Base-by-base conservation (phyloP, 2,888 invertebrate genomes). In the Brenthis hecate region DNA sequence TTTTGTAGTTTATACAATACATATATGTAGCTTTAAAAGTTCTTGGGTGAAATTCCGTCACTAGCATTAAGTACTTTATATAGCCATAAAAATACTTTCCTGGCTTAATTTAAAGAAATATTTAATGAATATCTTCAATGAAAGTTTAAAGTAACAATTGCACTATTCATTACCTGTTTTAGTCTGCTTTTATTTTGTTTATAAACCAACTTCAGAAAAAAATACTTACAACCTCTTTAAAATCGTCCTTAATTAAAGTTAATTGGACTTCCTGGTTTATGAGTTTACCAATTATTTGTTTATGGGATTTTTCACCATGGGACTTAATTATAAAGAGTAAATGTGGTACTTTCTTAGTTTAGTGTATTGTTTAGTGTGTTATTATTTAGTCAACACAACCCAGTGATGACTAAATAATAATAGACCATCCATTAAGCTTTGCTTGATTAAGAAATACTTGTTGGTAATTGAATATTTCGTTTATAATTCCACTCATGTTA, bases 261-360 rank as follows among this genome's bases (percentile, higher is more conserved):
- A 66, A 66, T 61, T 60, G 60, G 66, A 50, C 48, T 65, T 65
- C 57, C 58, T 28, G 51, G 16, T 56, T 55, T 43, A 61, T 51
- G 36, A 19, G n/a, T 61, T 23, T 43, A 56, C 50, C 62, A n/a
- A 60, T 62, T 56, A 67, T 62, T 62, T 32, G 53, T 62, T 53
- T 62, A 53, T 36, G 62, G 36, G 62, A 62, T 48, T 62, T 62
- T 62, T 62, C 51, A 53, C 51, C 36, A 62, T 3, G 32, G 16
- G n/a, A 6, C 14, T 51, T n/a, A 51, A 51, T n/a, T n/a, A 53
- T 8, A 62, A 51, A 19, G 16, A 16, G 19, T 54, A 53, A 32
- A 36, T 43, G 13, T 62, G 14, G 11, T 53, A 2, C 36, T 62
- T 28, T 28, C 32, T 60, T 23, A 47, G 13, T 19, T 4, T 16